Conservation (phyloP, 1,140 invertebrate species). For the Conus betulinus region DNA sequence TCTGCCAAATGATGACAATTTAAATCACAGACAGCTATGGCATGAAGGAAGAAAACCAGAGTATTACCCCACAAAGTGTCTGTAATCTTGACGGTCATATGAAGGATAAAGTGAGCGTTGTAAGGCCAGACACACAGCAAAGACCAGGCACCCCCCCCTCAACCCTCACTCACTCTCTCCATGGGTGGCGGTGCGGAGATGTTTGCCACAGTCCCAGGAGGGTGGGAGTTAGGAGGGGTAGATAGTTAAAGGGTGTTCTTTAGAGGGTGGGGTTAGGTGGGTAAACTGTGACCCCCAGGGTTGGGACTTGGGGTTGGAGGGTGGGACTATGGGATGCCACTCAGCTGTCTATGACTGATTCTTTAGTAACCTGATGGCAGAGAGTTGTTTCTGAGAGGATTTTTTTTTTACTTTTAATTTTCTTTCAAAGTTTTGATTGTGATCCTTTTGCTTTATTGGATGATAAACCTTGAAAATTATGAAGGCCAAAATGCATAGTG, state of each 20-base stretch:
- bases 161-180: neutral
- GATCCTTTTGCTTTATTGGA: too few species aligned
- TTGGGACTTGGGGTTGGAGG: constrained; percentile 1
- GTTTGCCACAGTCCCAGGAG: constrained; percentile 18
- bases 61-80: constrained; percentile 11
- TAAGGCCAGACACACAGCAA: constrained; percentile 39
- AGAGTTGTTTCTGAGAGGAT: too few species aligned
- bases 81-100: constrained; percentile 32
- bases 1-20: constrained; percentile 34
- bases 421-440: too few species aligned
- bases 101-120: constrained; percentile 23
- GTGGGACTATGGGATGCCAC: constrained; percentile 18
- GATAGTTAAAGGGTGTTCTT: neutral
- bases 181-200: constrained; percentile 7
- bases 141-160: neutral
- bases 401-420: too few species aligned
- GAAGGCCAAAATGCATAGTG: too few species aligned
- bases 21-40: constrained; percentile 31
- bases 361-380: constrained; percentile 38
- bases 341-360: constrained; percentile 21
- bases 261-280: constrained; percentile 5
- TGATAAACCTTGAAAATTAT: too few species aligned
- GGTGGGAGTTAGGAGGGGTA: neutral
- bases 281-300: neutral
- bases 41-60: constrained; percentile 23